Conservation (phyloP, 92 coral and sea anemone species). For the Desmophyllum pertusum region DNA sequence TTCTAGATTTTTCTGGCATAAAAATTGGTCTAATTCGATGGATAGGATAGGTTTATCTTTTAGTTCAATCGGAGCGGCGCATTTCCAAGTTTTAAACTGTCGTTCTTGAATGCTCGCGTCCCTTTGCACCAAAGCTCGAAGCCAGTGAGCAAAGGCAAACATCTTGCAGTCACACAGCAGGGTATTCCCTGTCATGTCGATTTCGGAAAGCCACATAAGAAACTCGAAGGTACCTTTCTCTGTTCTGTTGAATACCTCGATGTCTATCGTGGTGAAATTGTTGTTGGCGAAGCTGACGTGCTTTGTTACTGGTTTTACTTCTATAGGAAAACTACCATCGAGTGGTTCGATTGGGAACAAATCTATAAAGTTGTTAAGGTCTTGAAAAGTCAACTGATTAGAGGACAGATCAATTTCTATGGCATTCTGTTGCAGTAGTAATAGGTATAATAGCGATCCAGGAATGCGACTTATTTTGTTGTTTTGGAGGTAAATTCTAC, state of each 20-base stretch:
- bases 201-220: conserved; percentile 49
- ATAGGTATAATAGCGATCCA: too few species aligned
- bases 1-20: conserved; percentile 38
- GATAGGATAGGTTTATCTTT: conserved; percentile 45
- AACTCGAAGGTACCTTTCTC: conserved; percentile 36
- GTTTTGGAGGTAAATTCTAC: conserved; percentile 38
- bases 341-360: too few species aligned
- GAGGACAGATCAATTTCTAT: conserved; percentile 46
- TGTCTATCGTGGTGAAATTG: conserved; percentile 40
- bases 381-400: conserved; percentile 45
- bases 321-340: too few species aligned
- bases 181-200: conserved; percentile 69
- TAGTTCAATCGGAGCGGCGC: conserved; percentile 52
- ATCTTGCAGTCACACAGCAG: conserved; percentile 65
- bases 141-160: conserved; percentile 26
- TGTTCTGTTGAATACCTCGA: conserved; percentile 35
- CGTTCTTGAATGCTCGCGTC: background rate
- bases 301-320: too few species aligned
- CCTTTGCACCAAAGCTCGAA: conserved; percentile 20
- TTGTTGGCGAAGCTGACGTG: conserved; percentile 56
- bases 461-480: conserved; percentile 59
- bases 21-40: conserved; percentile 41
- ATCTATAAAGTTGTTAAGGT: too few species aligned
- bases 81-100: conserved; percentile 74
- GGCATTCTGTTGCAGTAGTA: conserved; percentile 39